Evolutionary conservation across 2,888 invertebrate species (phyloP), one percentile per base, ranked within the genome.

Genomic region (Drosophila anomalipes): DNA sequence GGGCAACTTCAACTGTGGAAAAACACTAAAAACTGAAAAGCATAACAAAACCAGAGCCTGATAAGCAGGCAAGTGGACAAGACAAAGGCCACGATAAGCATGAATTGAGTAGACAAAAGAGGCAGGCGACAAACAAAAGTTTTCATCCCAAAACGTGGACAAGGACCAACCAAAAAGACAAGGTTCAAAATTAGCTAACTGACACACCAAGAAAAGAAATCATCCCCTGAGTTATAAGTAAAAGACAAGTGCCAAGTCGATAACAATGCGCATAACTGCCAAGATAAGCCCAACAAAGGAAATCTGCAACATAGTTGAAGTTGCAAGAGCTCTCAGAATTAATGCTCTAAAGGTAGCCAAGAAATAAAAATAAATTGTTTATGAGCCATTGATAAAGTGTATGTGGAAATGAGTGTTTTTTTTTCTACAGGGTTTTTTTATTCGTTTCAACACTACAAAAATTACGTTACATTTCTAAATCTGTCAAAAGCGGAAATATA

Each of bases 11-110:
- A 39, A 71, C 22, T 53, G 77, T 44, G 19, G 22, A 58, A 58
- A 68, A 66, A 61, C 56, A 74, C 64, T 58, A 63, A 75, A 69
- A 63, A 66, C 58, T 33, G 54, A 49, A 61, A 64, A 59, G 35
- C 59, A 60, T 56, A 62, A 83, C 78, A 83, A 74, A 67, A 61
- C 52, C 62, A 66, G 65, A 28, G 63, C 39, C 58, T 57, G 89
- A 86, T 89, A 84, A 89, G 84, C 73, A 51, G 14, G n/a, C 28
- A 30, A 66, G 68, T 67, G 74, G 66, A 62, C 67, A 68, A 58
- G 72, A 79, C 79, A 87, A 77, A 67, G 67, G 70, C 22, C 33
- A 66, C 41, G 52, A 47, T 59, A 62, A 56, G 61, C 47, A 30
- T 33, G 52, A 61, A 62, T 63, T 56, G 58, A 60, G 67, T 44